Evolutionary conservation across 2,888 invertebrate genomes (phyloP).

Genomic region (Diarsia dahlii): DNA sequence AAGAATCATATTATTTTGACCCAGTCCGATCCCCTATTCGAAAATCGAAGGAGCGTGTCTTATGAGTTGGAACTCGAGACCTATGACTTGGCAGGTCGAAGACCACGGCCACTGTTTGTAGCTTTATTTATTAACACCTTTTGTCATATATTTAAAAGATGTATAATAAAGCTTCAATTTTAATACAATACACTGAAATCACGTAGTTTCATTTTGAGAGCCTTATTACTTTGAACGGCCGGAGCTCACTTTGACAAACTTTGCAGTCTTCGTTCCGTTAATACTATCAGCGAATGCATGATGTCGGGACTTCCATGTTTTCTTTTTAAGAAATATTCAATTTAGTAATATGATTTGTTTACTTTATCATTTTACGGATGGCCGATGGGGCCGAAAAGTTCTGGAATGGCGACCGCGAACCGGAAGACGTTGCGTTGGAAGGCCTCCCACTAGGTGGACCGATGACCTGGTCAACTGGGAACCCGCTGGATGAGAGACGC

Average conservation of each 20-base stretch:
- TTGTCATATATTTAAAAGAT: neutral
- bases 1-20: too few species aligned
- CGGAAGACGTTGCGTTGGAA: too few species aligned
- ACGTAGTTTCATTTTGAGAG: conserved; percentile 10
- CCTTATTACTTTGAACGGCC: conserved; percentile 34
- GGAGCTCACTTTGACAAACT: conserved; percentile 28
- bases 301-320: conserved; percentile 12
- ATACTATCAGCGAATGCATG: conserved; percentile 23
- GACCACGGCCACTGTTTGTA: too few species aligned
- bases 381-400: too few species aligned
- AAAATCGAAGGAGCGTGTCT: too few species aligned
- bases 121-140: neutral
- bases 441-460: too few species aligned
- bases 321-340: neutral
- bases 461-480: too few species aligned
- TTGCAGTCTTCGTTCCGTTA: conserved; percentile 21
- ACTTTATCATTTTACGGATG: neutral
- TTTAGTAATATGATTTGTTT: neutral
- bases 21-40: too few species aligned
- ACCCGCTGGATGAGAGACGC: too few species aligned
- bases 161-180: neutral
- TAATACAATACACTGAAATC: conserved; percentile 21
- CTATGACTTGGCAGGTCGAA: too few species aligned
- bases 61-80: too few species aligned
- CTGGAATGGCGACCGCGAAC: too few species aligned